Evolutionary conservation across 1,140 invertebrate species (phyloP).

Genomic region (Aleiodes sp.): DNA sequence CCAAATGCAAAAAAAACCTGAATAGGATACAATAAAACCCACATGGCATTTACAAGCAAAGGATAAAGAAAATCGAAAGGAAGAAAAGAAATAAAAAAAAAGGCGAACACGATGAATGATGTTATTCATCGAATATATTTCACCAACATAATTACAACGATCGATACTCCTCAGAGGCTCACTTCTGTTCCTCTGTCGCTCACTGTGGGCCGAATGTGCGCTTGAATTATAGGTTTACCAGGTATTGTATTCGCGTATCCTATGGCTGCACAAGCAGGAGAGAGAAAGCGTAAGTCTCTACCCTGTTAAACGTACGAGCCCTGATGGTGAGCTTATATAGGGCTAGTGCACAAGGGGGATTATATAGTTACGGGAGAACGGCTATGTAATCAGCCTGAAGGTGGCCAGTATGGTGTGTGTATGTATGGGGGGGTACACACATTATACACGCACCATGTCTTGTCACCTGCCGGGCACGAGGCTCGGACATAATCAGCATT

Average conservation of each 20-base stretch:
- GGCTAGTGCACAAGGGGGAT: conserved; percentile 18
- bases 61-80: neutral
- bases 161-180: conserved; percentile 12
- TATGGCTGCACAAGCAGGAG: neutral
- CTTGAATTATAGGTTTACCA: conserved; percentile 23
- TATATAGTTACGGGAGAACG: conserved; percentile 20
- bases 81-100: neutral
- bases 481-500: conserved; percentile 8
- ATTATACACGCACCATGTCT: conserved; percentile 16
- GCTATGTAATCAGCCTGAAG: conserved; percentile 28
- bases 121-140: neutral
- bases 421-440: too few relatives aligned
- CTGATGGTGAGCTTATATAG: conserved; percentile 19
- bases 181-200: conserved; percentile 6
- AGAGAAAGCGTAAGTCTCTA: conserved; percentile 17
- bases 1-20: neutral
- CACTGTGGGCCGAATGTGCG: neutral
- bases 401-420: conserved; percentile 22
- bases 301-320: conserved; percentile 11
- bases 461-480: conserved; percentile 24
- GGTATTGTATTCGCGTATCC: conserved; percentile 21
- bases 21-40: neutral
- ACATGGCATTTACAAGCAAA: too few relatives aligned
- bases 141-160: neutral
- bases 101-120: neutral